Percentiles rank a stretch among this genome's conserved stretches.
phyloP scores from a whole-genome alignment of 2,797 vertebrate species.

The Echiichthys vipera region DNA sequence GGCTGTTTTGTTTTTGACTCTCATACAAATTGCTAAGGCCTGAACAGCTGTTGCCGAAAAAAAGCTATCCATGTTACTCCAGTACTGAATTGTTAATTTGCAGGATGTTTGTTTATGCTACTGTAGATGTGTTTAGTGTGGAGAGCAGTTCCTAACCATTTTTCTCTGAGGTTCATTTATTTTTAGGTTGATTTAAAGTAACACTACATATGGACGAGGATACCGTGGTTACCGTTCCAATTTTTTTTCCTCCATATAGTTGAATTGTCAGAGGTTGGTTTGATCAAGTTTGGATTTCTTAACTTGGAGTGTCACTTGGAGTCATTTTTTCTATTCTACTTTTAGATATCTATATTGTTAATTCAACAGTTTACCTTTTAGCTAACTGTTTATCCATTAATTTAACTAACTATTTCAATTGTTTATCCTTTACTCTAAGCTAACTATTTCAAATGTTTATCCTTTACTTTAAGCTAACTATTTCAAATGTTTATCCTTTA shows the following conservation, averaged over 20 bases:
- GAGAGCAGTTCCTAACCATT: background rate
- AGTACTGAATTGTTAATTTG: conserved; percentile 12
- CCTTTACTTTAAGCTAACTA: background rate
- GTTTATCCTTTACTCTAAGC: background rate
- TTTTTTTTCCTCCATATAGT: background rate
- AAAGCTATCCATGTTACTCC: background rate
- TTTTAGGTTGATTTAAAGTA: background rate
- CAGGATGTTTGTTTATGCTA: conserved; percentile 12
- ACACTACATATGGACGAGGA: background rate
- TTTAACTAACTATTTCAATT: background rate
- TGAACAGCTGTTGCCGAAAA: conserved; percentile 53
- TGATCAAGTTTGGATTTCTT: background rate
- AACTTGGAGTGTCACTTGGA: background rate
- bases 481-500: background rate
- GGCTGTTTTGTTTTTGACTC: conserved; percentile 61
- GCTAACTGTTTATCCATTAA: background rate
- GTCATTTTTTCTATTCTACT: no score
- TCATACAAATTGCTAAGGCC: conserved; percentile 50
- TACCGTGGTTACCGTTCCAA: background rate
- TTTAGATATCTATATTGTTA: background rate
- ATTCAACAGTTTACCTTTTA: background rate
- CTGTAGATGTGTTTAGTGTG: background rate
- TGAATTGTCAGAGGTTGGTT: background rate
- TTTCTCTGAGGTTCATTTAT: background rate
- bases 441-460: background rate